Conservation (phyloP, 2,113 vertebrate genomes). For the Pygoscelis adeliae region DNA sequence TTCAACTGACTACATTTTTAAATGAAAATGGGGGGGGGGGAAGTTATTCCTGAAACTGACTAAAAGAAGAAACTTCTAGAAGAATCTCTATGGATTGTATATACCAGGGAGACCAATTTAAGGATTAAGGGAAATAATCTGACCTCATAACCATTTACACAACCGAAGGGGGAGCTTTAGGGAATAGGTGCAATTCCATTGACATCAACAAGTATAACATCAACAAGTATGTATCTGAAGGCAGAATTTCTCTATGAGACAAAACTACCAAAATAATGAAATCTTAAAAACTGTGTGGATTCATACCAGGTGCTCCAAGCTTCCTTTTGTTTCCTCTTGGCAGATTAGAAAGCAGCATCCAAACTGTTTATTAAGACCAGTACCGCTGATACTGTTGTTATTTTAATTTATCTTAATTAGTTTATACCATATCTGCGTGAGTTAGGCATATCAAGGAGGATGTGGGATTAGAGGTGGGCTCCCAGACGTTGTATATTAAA, state of each 20-base stretch:
- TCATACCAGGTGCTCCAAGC: not conserved
- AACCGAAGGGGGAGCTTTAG: not conserved
- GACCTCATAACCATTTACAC: not conserved
- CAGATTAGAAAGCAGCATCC: not conserved
- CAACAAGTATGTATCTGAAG: not conserved
- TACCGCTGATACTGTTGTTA: not conserved
- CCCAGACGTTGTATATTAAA: not conserved
- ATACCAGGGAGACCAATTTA: not conserved
- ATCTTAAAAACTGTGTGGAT: not conserved
- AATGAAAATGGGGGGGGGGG: accelerated
- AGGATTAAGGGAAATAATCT: not conserved
- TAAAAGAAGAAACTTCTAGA: not conserved
- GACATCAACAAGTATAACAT: not conserved
- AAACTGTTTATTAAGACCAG: not conserved
- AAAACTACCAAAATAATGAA: not conserved
- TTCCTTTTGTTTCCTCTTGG: not conserved
- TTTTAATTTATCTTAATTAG: not conserved
- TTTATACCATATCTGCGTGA: not conserved
- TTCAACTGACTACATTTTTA: not conserved
- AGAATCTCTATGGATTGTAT: not conserved
- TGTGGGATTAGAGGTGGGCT: not conserved
- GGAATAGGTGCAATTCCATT: not conserved
- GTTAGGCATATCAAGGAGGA: not conserved
- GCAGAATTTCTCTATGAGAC: not conserved
- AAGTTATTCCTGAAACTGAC: not conserved